phyloP scores from a whole-genome alignment of 2,797 vertebrate genomes.

The Myotis daubentonii region DNA sequence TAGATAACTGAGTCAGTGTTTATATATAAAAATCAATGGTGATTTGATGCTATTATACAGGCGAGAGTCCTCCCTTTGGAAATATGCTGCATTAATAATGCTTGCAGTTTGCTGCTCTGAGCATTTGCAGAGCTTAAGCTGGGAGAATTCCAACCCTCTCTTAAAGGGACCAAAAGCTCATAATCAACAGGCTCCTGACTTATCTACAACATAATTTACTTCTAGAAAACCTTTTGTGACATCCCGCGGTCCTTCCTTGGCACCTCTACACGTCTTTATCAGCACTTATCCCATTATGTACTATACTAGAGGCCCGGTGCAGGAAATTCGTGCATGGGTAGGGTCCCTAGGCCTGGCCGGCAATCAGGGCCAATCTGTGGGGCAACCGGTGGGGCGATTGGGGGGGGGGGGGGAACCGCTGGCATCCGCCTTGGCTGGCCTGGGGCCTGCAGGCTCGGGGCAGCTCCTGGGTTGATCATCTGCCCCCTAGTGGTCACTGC shows the following conservation, averaged over 20 bases:
- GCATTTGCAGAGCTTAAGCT: background rate
- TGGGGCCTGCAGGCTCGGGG: too few relatives aligned
- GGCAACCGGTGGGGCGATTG: rapidly evolving
- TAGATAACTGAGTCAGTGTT: conserved; percentile 41
- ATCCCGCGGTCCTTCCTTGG: background rate
- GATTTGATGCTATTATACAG: background rate
- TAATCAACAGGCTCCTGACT: background rate
- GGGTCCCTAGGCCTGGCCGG: too few relatives aligned
- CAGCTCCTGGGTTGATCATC: too few relatives aligned
- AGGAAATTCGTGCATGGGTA: too few relatives aligned
- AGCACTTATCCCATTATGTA: background rate
- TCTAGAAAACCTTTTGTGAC: background rate
- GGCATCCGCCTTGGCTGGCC: too few relatives aligned
- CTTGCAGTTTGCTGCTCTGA: conserved; percentile 21
- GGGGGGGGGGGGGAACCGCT: too few relatives aligned
- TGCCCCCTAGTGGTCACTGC: too few relatives aligned
- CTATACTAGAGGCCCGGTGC: too few relatives aligned
- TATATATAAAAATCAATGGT: conserved; percentile 18
- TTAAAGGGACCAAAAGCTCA: conserved; percentile 22
- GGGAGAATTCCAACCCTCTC: conserved; percentile 21
- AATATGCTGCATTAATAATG: conserved; percentile 24
- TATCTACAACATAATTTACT: background rate
- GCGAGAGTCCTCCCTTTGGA: background rate
- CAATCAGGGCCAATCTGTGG: too few relatives aligned
- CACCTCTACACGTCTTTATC: background rate